A percentile compares a stretch with the other conserved stretches of the same genome.
These are phyloP conservation scores for Drosophila testacea DNA, from an alignment of 2,888 invertebrate genomes.

Conservation along the genomic window DNA sequence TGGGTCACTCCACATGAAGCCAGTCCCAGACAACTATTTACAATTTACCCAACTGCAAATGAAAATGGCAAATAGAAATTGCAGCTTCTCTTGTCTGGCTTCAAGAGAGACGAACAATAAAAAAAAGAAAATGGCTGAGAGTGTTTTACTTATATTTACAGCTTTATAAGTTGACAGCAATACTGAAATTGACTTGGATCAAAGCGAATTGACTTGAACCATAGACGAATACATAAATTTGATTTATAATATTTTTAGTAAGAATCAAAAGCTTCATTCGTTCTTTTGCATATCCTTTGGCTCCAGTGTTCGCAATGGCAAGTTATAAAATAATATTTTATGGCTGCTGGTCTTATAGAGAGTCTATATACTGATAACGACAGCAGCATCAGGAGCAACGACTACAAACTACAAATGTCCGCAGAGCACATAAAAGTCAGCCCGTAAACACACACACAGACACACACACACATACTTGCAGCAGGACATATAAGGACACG, in stretches of 20 bases:
- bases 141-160: background rate
- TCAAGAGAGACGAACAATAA: background rate
- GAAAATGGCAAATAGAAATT: constrained; percentile 49
- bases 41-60: constrained; percentile 13
- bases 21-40: constrained; percentile 28
- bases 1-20: constrained; percentile 13
- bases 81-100: constrained; percentile 26
- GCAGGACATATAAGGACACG: constrained; percentile 30
- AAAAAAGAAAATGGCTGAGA: background rate
- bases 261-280: background rate
- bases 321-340: constrained; percentile 66
- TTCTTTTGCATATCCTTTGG: background rate
- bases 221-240: constrained; percentile 6
- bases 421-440: constrained; percentile 57
- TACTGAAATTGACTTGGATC: background rate
- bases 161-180: background rate
- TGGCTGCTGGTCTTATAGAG: constrained; percentile 43
- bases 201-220: background rate
- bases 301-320: background rate
- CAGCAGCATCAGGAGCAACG: background rate
- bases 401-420: constrained; percentile 69
- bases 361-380: constrained; percentile 46
- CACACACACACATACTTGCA: background rate
- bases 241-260: constrained; percentile 16
- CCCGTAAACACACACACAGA: constrained; percentile 31